Evolutionary conservation across 2,888 invertebrate genomes (phyloP), one percentile per base, ranked within the genome.

Genomic region (Phymatocera aterrima): DNA sequence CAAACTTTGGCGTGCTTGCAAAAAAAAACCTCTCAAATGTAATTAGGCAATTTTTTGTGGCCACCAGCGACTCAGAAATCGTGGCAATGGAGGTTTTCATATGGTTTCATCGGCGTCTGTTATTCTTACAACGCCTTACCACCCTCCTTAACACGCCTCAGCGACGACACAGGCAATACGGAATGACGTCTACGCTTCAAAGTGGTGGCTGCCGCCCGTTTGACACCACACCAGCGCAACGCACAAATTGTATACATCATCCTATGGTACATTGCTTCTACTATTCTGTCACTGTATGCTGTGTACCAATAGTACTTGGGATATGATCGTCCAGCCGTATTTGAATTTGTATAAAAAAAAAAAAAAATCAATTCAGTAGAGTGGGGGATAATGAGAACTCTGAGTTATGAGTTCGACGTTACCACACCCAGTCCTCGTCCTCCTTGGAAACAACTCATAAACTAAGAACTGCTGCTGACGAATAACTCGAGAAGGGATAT

Each of bases 181-280:
- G 60, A 77, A 61, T 61, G 60, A 77, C 77, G 77, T 10, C 77
- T 77, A 77, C 60, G 40, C 60, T 77, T 77, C 43, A 77, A 77
- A 77, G 77, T 61, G 43, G 24, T 15, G 40, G 46, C n/a, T 43
- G 43, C 61, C 61, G 61, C 18, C 61, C 18, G 61, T 60, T 61
- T 77, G 8, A 24, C 43, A 4, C 60, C 60, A 60, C 68, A 68
- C 46, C 46, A 46, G 18, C 46, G 43, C 68, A 24, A 68, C 12
- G 64, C 18, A 15, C 24, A 21, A 64, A 37, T 18, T 37, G 31
- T 18, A 34, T n/a, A n/a, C 18, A 37, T 1, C 37, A 18, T 68
- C 40, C 60, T 28, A 28, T 12, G 15, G 21, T 60, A 31, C 24
- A 65, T 43, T 65, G 10, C 40, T 43, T 21, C 40, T 15, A 65